Evolutionary conservation across 64 coral and sea anemone species (phyloP).

Genomic region (Porites lutea): DNA sequence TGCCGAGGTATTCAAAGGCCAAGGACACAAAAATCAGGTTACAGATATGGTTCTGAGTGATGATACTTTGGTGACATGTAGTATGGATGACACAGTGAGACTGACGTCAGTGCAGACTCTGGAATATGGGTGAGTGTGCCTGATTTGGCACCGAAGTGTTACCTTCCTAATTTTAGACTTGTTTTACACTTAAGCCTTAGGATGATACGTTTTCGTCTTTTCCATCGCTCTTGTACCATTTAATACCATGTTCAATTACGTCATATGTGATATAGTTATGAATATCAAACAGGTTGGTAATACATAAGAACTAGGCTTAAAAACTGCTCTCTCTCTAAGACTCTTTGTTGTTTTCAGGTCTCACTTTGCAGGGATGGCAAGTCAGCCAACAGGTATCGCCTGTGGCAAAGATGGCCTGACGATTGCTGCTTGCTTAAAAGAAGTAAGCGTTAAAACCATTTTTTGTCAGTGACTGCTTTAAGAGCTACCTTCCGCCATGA

Average conservation of each 20-base stretch:
- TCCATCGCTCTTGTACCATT: too few species aligned
- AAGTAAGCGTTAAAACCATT: neutral
- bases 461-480: too few species aligned
- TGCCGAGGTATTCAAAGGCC: conserved; percentile 70
- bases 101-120: conserved; percentile 57
- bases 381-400: conserved; percentile 75
- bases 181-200: too few species aligned
- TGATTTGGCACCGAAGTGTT: neutral
- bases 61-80: conserved; percentile 67
- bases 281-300: too few species aligned
- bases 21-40: conserved; percentile 87
- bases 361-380: conserved; percentile 60
- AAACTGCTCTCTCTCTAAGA: neutral
- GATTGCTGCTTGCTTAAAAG: conserved; percentile 52
- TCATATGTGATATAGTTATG: too few species aligned
- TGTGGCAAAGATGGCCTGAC: conserved; percentile 79
- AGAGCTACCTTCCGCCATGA: too few species aligned
- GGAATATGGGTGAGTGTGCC: conserved; percentile 66
- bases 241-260: too few species aligned
- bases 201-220: too few species aligned
- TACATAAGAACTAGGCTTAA: neutral
- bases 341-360: conserved; percentile 33
- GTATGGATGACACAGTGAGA: conserved; percentile 87
- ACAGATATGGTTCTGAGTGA: conserved; percentile 68
- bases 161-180: too few species aligned